Evolutionary conservation across 1,140 invertebrate genomes (phyloP).

Genomic region (Trachymyrmex cornetzi): DNA sequence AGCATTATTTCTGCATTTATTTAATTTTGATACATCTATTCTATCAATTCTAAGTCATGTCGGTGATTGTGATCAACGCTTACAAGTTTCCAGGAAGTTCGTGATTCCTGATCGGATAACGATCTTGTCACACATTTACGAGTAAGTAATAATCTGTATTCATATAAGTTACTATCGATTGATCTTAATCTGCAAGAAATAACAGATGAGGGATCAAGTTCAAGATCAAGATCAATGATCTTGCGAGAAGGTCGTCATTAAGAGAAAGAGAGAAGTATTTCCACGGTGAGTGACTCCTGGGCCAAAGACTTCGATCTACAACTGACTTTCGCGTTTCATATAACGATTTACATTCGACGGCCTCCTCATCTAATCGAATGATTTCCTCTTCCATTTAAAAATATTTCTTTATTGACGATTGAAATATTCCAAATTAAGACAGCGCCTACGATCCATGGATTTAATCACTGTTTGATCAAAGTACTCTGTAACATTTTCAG

Average conservation of each 20-base stretch:
- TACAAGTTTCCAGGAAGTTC: neutral
- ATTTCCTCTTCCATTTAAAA: neutral
- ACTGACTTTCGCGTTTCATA: neutral
- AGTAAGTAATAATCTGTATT: neutral
- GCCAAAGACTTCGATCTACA: constrained; percentile 61
- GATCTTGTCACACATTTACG: constrained; percentile 2
- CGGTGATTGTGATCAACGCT: neutral
- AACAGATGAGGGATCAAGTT: constrained; percentile 65
- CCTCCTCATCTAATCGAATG: neutral
- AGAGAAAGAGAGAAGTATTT: neutral
- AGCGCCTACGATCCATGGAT: neutral
- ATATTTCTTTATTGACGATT: constrained; percentile 33
- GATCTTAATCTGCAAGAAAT: constrained; percentile 16
- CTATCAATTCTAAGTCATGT: neutral
- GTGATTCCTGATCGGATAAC: neutral
- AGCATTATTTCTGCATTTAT: neutral
- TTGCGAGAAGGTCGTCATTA: constrained; percentile 2
- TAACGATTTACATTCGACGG: constrained; percentile 56
- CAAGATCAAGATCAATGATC: constrained; percentile 68
- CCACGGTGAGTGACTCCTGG: constrained; percentile 39
- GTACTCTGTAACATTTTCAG: neutral
- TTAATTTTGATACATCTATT: neutral
- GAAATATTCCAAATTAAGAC: neutral
- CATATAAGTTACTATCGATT: constrained; percentile 33
- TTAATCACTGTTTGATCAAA: neutral